Conservation (phyloP, 2,797 vertebrate species). For the Trematomus bernacchii region DNA sequence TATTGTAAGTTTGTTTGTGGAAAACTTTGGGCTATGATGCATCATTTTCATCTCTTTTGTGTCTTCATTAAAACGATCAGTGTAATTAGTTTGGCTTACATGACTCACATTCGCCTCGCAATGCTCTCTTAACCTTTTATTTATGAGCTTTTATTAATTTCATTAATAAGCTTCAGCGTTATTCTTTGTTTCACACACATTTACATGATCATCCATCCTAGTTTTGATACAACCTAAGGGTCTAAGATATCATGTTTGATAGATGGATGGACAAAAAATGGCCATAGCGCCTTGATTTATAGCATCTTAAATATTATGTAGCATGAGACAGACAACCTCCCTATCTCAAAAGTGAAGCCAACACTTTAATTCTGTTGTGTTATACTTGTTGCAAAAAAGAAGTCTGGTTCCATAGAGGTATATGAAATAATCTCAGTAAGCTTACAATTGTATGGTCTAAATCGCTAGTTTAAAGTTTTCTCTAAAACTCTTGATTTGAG, state of each 20-base stretch:
- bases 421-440: no score
- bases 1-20: background rate
- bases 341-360: no score
- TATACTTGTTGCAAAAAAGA: no score
- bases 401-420: no score
- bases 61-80: constrained; percentile 11
- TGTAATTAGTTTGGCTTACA: background rate
- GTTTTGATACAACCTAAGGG: background rate
- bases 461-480: no score
- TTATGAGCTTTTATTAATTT: background rate
- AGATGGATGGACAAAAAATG: background rate
- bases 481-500: no score
- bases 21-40: background rate
- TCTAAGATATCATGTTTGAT: background rate
- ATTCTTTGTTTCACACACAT: background rate
- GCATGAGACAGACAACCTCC: no score
- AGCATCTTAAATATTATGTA: background rate
- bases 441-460: no score
- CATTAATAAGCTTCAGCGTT: background rate
- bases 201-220: background rate
- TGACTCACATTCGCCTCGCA: background rate
- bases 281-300: background rate
- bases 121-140: background rate
- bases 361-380: no score
- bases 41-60: constrained; percentile 4